Evolutionary conservation across 2,113 vertebrate genomes (phyloP).

Genomic region (Coptodon rendalli): DNA sequence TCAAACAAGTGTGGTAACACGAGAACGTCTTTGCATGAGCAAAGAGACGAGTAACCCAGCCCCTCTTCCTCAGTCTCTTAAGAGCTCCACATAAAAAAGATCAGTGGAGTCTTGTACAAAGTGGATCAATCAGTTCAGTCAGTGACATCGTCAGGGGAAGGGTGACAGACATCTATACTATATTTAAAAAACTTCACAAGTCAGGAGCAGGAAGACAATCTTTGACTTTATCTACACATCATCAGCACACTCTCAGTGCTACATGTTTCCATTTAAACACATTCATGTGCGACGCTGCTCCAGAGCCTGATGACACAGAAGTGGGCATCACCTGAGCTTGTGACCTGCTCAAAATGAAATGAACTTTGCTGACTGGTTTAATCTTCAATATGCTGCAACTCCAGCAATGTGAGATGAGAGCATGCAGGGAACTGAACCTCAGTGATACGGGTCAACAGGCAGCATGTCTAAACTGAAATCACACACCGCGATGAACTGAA

Average conservation of each 20-base stretch:
- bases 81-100: not conserved
- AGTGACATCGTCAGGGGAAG: not conserved
- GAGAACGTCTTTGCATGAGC: not conserved
- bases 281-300: not conserved
- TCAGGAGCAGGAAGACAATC: not conserved
- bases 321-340: rapidly evolving
- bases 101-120: not conserved
- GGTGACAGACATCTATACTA: not conserved
- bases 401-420: not conserved
- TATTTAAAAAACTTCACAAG: not conserved
- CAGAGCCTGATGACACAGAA: not conserved
- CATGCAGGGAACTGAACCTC: not conserved
- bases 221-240: rapidly evolving
- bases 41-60: not conserved
- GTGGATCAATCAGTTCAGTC: not conserved
- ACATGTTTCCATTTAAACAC: not conserved
- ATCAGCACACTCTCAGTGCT: not conserved
- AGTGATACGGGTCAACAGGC: not conserved
- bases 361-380: not conserved
- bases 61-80: not conserved
- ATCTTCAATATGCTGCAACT: not conserved
- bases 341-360: not conserved
- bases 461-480: not conserved
- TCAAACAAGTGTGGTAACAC: not conserved
- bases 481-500: not conserved